Evolutionary conservation across 1,140 invertebrate species (phyloP).

Genomic region (Drosophila saltans): DNA sequence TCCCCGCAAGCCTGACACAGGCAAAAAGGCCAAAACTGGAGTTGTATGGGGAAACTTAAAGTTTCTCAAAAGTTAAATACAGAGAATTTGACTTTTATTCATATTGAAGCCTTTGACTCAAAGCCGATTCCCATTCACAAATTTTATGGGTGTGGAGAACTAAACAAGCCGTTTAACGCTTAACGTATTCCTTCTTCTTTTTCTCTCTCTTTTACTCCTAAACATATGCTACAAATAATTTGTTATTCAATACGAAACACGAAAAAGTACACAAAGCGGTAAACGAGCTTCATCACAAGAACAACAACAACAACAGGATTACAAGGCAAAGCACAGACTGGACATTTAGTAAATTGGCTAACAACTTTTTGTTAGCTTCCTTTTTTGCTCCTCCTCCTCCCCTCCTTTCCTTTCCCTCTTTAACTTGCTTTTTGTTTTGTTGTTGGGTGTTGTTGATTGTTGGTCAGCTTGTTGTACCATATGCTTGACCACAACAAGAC

Average conservation of each 20-base stretch:
- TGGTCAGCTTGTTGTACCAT: slow-evolving; percentile 52
- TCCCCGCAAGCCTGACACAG: slow-evolving; percentile 42
- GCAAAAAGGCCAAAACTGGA: slow-evolving; percentile 31
- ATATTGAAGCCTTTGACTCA: slow-evolving; percentile 19
- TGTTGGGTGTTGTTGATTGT: slow-evolving; percentile 55
- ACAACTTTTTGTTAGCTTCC: slow-evolving; percentile 65
- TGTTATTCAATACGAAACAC: slow-evolving; percentile 78
- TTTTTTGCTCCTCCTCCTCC: not conserved
- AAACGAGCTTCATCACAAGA: slow-evolving; percentile 59
- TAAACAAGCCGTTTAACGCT: slow-evolving; percentile 30
- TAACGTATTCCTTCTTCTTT: not conserved
- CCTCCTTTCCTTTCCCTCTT: slow-evolving; percentile 2
- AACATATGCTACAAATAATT: slow-evolving; percentile 77
- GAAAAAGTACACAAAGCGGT: slow-evolving; percentile 74
- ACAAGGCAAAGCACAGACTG: slow-evolving; percentile 45
- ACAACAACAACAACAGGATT: slow-evolving; percentile 30
- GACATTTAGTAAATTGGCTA: slow-evolving; percentile 78
- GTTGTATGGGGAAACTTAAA: slow-evolving; percentile 36
- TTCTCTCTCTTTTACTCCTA: slow-evolving; percentile 17
- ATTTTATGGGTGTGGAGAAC: not conserved
- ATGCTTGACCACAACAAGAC: slow-evolving; percentile 61
- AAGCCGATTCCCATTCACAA: not conserved
- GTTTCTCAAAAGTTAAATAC: slow-evolving; percentile 42
- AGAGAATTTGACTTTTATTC: slow-evolving; percentile 42
- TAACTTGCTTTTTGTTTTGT: slow-evolving; percentile 1